phyloP scores from a whole-genome alignment of 2,797 vertebrate species.

The Acanthornis magna region DNA sequence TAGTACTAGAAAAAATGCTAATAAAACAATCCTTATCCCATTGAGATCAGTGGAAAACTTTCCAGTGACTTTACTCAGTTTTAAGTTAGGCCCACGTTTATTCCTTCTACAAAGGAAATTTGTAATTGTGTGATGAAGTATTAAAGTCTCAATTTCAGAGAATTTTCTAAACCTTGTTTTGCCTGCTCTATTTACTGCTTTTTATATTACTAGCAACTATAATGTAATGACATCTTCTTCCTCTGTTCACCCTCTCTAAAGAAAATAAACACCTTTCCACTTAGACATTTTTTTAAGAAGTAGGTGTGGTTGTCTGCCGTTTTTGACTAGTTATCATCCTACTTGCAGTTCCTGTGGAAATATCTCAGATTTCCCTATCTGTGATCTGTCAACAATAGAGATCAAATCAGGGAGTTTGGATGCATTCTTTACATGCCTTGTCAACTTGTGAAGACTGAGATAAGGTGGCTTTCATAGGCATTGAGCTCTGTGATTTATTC shows the following conservation, averaged over 20 bases:
- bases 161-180: background rate
- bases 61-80: background rate
- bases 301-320: conserved; percentile 9
- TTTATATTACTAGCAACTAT: background rate
- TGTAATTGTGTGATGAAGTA: background rate
- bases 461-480: conserved; percentile 54
- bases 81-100: background rate
- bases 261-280: background rate
- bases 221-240: background rate
- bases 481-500: conserved; percentile 48
- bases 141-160: background rate
- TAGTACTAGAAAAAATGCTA: background rate
- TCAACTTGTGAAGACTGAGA: conserved; percentile 54
- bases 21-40: background rate
- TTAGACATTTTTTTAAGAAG: background rate
- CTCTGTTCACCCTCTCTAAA: background rate
- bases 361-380: conserved; percentile 45
- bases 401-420: conserved; percentile 21
- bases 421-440: conserved; percentile 35
- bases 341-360: conserved; percentile 11
- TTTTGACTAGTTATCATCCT: conserved; percentile 43
- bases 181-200: background rate
- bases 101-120: background rate
- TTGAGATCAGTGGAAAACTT: background rate
- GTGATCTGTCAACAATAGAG: conserved; percentile 47